A percentile compares a stretch with the other conserved stretches of the same genome.
These are phyloP conservation scores for Hozukius guyotensis DNA, from an alignment of 2,797 vertebrate species.

Conservation along the genomic window DNA sequence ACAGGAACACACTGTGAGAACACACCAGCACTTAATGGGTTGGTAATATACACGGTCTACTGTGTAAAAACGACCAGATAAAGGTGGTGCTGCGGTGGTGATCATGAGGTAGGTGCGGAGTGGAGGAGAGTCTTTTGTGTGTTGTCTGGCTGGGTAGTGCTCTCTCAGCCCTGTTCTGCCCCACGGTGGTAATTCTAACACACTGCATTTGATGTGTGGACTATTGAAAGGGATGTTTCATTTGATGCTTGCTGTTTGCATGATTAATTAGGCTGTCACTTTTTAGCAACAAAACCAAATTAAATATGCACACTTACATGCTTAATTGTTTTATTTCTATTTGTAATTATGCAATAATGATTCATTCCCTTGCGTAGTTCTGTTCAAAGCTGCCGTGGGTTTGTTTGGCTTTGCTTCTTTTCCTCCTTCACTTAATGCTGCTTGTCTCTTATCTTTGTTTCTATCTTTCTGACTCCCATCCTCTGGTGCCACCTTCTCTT, in stretches of 20 bases:
- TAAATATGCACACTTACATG: not conserved
- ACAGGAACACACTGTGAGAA: not conserved
- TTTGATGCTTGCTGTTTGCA: not conserved
- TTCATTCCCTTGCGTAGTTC: not conserved
- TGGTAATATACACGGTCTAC: not conserved
- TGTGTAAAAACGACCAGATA: not conserved
- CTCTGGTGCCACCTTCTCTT: not conserved
- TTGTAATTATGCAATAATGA: not conserved
- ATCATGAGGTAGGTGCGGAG: not conserved
- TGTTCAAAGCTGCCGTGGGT: not conserved
- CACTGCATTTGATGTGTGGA: slow-evolving; percentile 27
- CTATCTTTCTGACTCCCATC: not conserved
- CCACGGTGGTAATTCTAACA: slow-evolving; percentile 50
- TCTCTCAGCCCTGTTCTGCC: slow-evolving; percentile 44
- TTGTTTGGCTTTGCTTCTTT: slow-evolving; percentile 44
- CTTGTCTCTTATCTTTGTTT: slow-evolving; percentile 2
- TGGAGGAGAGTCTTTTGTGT: not conserved
- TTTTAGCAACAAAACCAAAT: not conserved
- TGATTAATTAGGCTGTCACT: not conserved
- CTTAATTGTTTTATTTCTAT: not conserved
- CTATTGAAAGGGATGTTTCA: not conserved
- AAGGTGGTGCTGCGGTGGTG: not conserved
- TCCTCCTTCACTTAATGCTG: slow-evolving; percentile 9
- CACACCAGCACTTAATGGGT: not conserved
- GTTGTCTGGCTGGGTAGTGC: not conserved